phyloP scores from a whole-genome alignment of 64 coral and sea anemone species.

The Pachyseris speciosa region DNA sequence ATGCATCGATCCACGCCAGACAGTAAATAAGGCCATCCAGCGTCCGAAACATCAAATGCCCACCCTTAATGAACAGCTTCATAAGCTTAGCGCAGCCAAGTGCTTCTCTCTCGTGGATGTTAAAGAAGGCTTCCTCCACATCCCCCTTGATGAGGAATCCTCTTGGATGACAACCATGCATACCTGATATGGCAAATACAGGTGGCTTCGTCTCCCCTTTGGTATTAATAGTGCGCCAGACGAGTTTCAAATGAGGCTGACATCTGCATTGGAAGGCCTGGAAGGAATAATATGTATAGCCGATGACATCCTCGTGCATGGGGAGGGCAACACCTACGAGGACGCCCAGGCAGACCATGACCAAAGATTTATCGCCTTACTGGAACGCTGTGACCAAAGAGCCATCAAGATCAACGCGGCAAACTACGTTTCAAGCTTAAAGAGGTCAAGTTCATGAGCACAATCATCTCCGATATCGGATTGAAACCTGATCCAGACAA shows the following conservation, averaged over 20 bases:
- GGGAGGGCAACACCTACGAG: constrained; percentile 17
- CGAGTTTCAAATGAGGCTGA: constrained; percentile 61
- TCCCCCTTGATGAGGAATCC: constrained; percentile 53
- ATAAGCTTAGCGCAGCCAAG: constrained; percentile 60
- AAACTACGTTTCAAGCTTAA: constrained; percentile 49
- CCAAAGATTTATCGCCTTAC: constrained; percentile 19
- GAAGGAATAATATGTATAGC: constrained; percentile 58
- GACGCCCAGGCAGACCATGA: constrained; percentile 62
- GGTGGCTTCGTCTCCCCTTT: constrained; percentile 64
- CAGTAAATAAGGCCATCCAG: constrained; percentile 60
- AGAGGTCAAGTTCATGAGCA: constrained; percentile 61
- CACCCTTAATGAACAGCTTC: constrained; percentile 53
- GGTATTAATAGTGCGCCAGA: constrained; percentile 39
- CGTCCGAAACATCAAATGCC: constrained; percentile 53
- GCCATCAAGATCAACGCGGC: constrained; percentile 46
- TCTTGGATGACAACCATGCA: constrained; percentile 74
- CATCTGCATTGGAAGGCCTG: constrained; percentile 17
- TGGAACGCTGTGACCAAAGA: constrained; percentile 49
- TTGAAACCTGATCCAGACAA: constrained; percentile 76
- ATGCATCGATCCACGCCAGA: constrained; percentile 55
- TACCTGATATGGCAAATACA: constrained; percentile 57
- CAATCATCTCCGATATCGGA: constrained; percentile 44
- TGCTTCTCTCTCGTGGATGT: constrained; percentile 67
- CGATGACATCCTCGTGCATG: constrained; percentile 57
- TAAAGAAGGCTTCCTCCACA: constrained; percentile 48